Conservation (phyloP, 2,797 vertebrate genomes). For the Ctenosaura bakeri region DNA sequence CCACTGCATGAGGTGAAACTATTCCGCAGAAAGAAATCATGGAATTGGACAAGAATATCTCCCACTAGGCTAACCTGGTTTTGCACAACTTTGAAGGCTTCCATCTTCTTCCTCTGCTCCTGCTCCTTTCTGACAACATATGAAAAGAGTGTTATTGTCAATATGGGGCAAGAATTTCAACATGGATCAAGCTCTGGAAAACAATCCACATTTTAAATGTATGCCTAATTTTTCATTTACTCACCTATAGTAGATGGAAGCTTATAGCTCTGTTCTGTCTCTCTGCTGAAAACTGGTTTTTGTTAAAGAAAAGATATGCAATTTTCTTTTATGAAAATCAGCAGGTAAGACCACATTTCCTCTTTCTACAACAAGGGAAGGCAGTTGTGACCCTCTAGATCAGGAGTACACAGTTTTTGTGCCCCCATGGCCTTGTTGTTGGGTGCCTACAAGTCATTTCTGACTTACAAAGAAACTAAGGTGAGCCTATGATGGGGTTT, state of each 20-base stretch:
- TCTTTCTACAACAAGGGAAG: neutral
- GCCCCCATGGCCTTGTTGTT: too few species aligned
- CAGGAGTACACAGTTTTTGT: too few species aligned
- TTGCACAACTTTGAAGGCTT: neutral
- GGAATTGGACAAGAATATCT: neutral
- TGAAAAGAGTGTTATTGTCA: neutral
- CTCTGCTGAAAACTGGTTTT: neutral
- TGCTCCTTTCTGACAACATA: conserved; percentile 61
- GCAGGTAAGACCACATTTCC: neutral
- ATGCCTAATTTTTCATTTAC: neutral
- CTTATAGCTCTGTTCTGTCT: neutral
- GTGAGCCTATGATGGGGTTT: too few species aligned
- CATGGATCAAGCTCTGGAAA: neutral
- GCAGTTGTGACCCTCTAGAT: too few species aligned
- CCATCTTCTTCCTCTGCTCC: conserved; percentile 32
- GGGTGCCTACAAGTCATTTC: too few species aligned
- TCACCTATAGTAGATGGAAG: neutral
- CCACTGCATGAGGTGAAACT: neutral
- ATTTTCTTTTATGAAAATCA: neutral
- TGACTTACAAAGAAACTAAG: too few species aligned
- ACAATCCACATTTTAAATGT: conserved; percentile 7
- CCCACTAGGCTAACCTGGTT: conserved; percentile 47
- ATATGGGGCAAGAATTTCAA: neutral
- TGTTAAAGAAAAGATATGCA: neutral
- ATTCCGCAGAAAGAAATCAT: neutral